Conservation (phyloP, 1,140 invertebrate genomes). For the Micrasema longulum region DNA sequence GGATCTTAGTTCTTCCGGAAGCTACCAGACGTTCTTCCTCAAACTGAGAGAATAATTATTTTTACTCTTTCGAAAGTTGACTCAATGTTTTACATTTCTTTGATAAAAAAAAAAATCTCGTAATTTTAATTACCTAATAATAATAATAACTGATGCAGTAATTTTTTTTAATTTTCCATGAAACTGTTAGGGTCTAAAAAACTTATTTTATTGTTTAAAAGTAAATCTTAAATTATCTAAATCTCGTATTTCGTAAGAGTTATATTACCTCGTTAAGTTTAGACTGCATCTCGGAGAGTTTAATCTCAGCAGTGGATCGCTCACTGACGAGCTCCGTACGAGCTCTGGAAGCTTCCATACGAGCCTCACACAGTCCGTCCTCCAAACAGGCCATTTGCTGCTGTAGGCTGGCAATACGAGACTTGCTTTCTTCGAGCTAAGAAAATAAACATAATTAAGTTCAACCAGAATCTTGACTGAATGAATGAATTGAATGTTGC, state of each 20-base stretch:
- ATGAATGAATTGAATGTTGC: too few relatives aligned
- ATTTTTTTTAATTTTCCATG: too few relatives aligned
- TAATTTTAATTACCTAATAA: too few relatives aligned
- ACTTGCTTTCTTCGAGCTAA: conserved; percentile 69
- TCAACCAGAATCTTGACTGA: too few relatives aligned
- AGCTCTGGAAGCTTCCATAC: conserved; percentile 84
- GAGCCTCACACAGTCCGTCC: conserved; percentile 87
- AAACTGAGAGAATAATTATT: conserved; percentile 66
- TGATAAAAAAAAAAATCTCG: too few relatives aligned
- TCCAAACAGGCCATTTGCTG: conserved; percentile 86
- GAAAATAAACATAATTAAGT: not conserved
- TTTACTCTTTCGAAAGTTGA: too few relatives aligned
- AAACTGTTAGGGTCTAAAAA: too few relatives aligned
- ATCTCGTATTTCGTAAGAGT: not conserved
- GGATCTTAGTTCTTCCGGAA: conserved; percentile 85
- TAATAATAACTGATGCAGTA: too few relatives aligned
- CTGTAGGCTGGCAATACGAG: conserved; percentile 77
- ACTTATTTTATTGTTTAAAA: too few relatives aligned
- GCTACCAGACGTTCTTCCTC: conserved; percentile 85
- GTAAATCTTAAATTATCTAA: too few relatives aligned
- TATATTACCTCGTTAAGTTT: conserved; percentile 86
- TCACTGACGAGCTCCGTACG: conserved; percentile 92
- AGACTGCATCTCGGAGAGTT: conserved; percentile 89
- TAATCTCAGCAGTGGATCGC: conserved; percentile 88
- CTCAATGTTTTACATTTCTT: too few relatives aligned